phyloP scores from a whole-genome alignment of 1,140 invertebrate species.

The Trypoxylus dichotomus region DNA sequence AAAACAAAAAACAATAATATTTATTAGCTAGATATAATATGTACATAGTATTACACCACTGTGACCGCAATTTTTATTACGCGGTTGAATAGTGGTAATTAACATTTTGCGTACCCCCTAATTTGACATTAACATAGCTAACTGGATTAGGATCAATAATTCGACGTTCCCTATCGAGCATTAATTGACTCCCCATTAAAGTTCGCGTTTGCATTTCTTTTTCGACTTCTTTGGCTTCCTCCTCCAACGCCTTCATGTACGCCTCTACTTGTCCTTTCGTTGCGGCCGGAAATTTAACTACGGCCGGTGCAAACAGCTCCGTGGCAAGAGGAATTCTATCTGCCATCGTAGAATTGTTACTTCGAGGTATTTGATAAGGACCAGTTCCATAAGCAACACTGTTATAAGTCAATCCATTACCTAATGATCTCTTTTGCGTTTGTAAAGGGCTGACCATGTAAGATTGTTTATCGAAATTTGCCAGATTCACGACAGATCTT shows the following conservation, averaged over 20 bases:
- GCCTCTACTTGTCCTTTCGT: conserved; percentile 27
- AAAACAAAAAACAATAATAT: too few species aligned
- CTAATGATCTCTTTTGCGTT: neutral
- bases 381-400: neutral
- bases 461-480: neutral
- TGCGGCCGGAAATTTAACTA: conserved; percentile 26
- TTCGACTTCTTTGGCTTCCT: neutral
- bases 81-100: conserved; percentile 12
- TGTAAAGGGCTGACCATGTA: neutral
- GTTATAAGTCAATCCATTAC: neutral
- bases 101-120: conserved; percentile 15
- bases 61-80: neutral
- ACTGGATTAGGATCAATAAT: conserved; percentile 2
- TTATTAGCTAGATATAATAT: too few species aligned
- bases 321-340: neutral
- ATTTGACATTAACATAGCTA: conserved; percentile 29
- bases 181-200: neutral
- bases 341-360: neutral
- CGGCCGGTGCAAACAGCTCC: conserved; percentile 15
- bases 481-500: neutral
- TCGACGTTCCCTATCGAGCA: neutral
- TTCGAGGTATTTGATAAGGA: neutral
- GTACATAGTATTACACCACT: too few species aligned
- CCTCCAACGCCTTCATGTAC: conserved; percentile 8
- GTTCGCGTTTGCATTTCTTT: neutral